Evolutionary conservation across 1,140 invertebrate genomes (phyloP), one percentile per base, ranked within the genome.

Genomic region (Listronotus oregonensis): DNA sequence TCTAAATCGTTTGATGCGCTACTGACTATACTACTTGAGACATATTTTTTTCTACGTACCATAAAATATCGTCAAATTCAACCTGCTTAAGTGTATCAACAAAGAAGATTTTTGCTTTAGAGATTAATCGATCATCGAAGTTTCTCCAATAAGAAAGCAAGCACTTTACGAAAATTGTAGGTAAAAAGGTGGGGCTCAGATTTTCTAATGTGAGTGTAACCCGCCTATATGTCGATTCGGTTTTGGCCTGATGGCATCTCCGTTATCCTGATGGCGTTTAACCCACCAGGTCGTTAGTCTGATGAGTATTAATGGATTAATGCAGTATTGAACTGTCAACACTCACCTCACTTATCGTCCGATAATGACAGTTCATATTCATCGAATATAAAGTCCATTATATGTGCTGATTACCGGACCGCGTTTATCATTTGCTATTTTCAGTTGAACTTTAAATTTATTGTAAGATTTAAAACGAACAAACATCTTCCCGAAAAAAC

Each of bases 241-340:
- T 64, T 55, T 51, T 64, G 40, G 40, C 17, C 27, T 64, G 55
- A 57, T 64, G 62, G 55, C 52, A 49, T 40, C 50, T 64, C 47
- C 42, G 61, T 44, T 47, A 60, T 40, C 32, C 9, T 32, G 44
- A 60, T 64, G 68, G 69, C 68, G 67, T 68, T 64, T 68, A 73
- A 71, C 70, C 67, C 69, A 66, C 51, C 64, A 67, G 69, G 71
- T 75, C 73, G 74, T 75, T 75, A 75, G 66, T 55, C 65, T 74
- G 72, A 75, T 74, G 69, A 73, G 68, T 69, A 74, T 75, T 75
- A 75, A 75, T 75, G 74, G 74, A 75, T 75, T 74, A 74, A 74
- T 75, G 74, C 73, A 74, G 73, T 75, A 75, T 75, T 75, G 74
- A 75, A 75, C 74, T 74, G 71, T 74, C 73, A 74, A 73, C 74